Conservation (phyloP, 2,797 vertebrate genomes). For the Pygocentrus nattereri region DNA sequence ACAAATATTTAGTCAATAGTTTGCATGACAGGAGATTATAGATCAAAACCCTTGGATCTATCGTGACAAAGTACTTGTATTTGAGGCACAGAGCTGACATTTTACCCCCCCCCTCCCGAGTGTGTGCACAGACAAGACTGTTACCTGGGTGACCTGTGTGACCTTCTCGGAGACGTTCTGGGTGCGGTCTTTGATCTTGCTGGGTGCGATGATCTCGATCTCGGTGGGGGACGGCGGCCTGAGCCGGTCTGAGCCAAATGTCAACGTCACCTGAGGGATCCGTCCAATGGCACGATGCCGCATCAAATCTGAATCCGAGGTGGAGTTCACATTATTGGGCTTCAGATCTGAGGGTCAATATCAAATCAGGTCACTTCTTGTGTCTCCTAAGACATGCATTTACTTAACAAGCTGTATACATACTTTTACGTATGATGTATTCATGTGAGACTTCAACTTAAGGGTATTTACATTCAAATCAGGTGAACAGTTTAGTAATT, state of each 20-base stretch:
- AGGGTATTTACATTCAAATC: too few species aligned
- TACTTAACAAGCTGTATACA: too few species aligned
- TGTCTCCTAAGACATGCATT: too few species aligned
- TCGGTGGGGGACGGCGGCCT: constrained; percentile 90
- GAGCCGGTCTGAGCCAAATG: constrained; percentile 90
- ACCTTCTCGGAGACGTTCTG: constrained; percentile 99
- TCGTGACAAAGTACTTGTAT: too few species aligned
- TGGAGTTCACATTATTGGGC: constrained; percentile 85
- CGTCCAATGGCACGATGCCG: constrained; percentile 88
- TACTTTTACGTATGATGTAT: too few species aligned
- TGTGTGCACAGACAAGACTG: not conserved
- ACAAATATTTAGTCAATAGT: too few species aligned
- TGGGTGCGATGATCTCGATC: constrained; percentile 96
- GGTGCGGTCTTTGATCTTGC: constrained; percentile 93
- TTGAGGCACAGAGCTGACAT: too few species aligned
- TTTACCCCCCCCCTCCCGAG: too few species aligned
- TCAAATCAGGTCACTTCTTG: not conserved
- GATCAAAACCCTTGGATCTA: too few species aligned
- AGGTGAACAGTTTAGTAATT: too few species aligned
- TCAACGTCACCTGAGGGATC: constrained; percentile 94
- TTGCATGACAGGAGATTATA: too few species aligned
- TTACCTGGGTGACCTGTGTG: constrained; percentile 91
- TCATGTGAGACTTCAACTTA: too few species aligned
- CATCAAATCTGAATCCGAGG: constrained; percentile 90
- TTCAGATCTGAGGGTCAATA: constrained; percentile 79